These are phyloP conservation scores for Cirrhinus mrigala DNA, from an alignment of 2,797 vertebrate genomes.

Conservation along the genomic window DNA sequence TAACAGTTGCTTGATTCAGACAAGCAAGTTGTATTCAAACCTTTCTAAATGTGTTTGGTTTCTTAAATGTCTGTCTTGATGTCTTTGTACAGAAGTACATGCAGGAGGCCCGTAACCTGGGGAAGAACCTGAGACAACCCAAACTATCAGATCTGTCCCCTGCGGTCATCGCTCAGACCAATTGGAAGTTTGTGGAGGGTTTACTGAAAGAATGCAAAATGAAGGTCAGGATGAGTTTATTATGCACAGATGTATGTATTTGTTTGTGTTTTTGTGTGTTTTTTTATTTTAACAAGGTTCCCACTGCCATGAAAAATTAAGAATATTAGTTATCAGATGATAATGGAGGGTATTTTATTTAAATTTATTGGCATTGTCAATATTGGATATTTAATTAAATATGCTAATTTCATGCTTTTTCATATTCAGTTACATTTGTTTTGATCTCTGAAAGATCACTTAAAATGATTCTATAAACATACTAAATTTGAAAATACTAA, in stretches of 20 bases:
- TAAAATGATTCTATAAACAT: not conserved
- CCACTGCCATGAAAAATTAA: not conserved
- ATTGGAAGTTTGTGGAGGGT: conserved; percentile 94
- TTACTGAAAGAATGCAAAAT: conserved; percentile 95
- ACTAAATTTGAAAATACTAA: not conserved
- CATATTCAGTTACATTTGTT: not conserved
- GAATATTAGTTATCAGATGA: not conserved
- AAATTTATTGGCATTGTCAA: not conserved
- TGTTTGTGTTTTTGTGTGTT: not conserved
- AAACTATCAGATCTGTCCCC: conserved; percentile 93
- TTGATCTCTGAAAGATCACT: not conserved
- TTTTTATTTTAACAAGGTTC: not conserved
- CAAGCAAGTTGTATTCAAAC: not conserved
- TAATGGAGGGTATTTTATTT: not conserved
- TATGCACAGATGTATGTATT: not conserved
- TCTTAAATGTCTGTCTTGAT: conserved; percentile 6
- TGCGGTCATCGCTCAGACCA: conserved; percentile 90
- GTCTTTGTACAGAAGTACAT: conserved; percentile 80
- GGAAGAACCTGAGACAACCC: conserved; percentile 89
- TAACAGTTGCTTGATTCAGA: not conserved
- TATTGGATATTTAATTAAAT: not conserved
- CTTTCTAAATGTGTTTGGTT: not conserved
- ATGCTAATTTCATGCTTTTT: not conserved
- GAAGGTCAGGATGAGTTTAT: conserved; percentile 82
- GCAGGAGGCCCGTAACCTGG: conserved; percentile 87